Evolutionary conservation across 2,797 vertebrate genomes (phyloP).

Genomic region (Alfaro cultratus): DNA sequence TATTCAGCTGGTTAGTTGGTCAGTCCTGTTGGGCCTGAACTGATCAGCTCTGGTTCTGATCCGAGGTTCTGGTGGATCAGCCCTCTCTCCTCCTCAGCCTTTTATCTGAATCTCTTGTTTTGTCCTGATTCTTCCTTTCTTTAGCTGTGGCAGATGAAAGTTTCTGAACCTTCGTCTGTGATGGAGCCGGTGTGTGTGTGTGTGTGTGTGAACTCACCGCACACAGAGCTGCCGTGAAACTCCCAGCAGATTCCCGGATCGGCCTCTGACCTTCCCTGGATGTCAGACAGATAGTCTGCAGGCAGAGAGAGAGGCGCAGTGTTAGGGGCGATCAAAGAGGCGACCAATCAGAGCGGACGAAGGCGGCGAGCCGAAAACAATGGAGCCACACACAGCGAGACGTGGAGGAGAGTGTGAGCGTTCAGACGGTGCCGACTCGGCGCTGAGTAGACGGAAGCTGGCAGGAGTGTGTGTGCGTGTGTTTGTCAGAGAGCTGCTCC

Average conservation of each 20-base stretch:
- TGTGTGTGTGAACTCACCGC: slow-evolving; percentile 78
- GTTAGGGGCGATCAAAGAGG: slow-evolving; percentile 41
- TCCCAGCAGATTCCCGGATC: slow-evolving; percentile 86
- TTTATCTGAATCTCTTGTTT: background rate
- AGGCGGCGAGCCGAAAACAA: slow-evolving; percentile 50
- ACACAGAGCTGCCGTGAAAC: slow-evolving; percentile 89
- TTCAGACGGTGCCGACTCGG: slow-evolving; percentile 65
- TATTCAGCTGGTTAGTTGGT: background rate
- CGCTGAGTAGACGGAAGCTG: slow-evolving; percentile 59
- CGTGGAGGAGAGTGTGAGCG: slow-evolving; percentile 63
- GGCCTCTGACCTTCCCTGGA: slow-evolving; percentile 85
- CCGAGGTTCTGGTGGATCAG: background rate
- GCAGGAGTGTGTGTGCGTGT: slow-evolving; percentile 41
- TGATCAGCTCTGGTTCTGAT: background rate
- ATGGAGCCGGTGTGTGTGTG: background rate
- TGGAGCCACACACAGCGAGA: slow-evolving; percentile 21
- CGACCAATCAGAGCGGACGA: slow-evolving; percentile 50
- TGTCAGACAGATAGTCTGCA: slow-evolving; percentile 90
- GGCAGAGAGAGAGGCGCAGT: slow-evolving; percentile 44
- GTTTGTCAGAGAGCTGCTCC: slow-evolving; percentile 58
- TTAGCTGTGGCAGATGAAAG: background rate
- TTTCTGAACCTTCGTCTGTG: background rate
- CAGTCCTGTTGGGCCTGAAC: background rate
- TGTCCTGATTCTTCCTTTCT: background rate
- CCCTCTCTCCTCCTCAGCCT: background rate